Evolutionary conservation across 2,888 invertebrate species (phyloP), one percentile per base, ranked within the genome.

Genomic region (Schrankia costaestrigalis): DNA sequence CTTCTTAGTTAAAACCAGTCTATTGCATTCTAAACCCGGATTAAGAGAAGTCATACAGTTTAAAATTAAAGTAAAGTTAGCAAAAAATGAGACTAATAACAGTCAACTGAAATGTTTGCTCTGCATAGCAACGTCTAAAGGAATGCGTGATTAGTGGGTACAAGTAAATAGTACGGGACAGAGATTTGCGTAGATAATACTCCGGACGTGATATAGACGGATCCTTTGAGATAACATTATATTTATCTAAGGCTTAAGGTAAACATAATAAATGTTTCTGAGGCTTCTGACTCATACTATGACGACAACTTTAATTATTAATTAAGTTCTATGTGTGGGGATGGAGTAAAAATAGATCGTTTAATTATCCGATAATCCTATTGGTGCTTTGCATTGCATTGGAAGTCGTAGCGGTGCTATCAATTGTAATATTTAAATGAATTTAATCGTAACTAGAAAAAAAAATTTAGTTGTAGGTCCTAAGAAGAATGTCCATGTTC

Each of bases 121-220:
- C 14, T n/a, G n/a, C n/a, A n/a, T n/a, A 46, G 48, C 46, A 7
- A 11, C 6, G 8, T 4, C 50, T 42, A 37, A 53, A 60, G 60
- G 63, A 64, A 63, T 68, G 58, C 45, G 52, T 61, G 58, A 50
- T 60, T 60, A 50, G 43, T 41, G 56, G 56, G 60, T 63, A 57
- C 60, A 52, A 47, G 43, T 36, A 45, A 44, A 39, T 44, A 40
- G 41, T 46, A 13, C 31, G 31, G 51, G 54, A 50, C 41, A 46
- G 33, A 62, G 57, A 69, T 71, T 67, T 63, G 67, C 66, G 63
- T 43, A 54, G 67, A 69, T 70, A 72, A 68, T 61, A 46, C 53
- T 58, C 53, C 39, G 52, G 57, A 77, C 75, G 78, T 79, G 76
- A 57, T 71, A 50, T 48, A 53, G 54, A 37, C 48, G 55, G 45